Evolutionary conservation across 2,888 invertebrate species (phyloP).

Genomic region (Drosophila mayaguana): DNA sequence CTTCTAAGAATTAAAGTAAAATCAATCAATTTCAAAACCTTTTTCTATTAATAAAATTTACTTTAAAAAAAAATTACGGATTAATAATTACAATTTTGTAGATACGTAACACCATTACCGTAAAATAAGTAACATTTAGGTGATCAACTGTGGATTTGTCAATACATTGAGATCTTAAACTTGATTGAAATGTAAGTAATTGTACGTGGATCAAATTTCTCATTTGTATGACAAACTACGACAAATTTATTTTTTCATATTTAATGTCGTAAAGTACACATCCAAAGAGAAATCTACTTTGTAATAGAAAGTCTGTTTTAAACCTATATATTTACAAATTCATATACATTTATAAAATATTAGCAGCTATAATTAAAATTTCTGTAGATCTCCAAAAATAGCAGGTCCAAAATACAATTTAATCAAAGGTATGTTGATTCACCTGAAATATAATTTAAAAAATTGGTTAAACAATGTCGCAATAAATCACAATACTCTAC

Average conservation of each 20-base stretch:
- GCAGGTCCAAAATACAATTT: conserved; percentile 62
- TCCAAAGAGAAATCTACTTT: conserved; percentile 55
- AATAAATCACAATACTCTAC: not conserved
- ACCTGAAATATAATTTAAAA: conserved; percentile 75
- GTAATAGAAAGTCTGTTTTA: conserved; percentile 65
- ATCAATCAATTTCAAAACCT: not conserved
- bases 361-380: conserved; percentile 64
- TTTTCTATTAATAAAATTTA: not conserved
- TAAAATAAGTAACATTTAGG: not conserved
- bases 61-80: not conserved
- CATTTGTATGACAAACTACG: conserved; percentile 39
- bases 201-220: not conserved
- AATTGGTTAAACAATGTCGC: not conserved
- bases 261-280: conserved; percentile 41
- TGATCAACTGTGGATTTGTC: not conserved
- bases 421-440: conserved; percentile 84
- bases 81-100: not conserved
- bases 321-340: conserved; percentile 71
- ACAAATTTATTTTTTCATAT: conserved; percentile 32
- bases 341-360: conserved; percentile 62
- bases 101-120: not conserved
- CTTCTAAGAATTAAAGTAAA: not conserved
- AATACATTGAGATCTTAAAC: not conserved
- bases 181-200: not conserved
- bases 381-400: conserved; percentile 67